phyloP scores from a whole-genome alignment of 1,140 invertebrate genomes.

The Hylyphantes graminicola region DNA sequence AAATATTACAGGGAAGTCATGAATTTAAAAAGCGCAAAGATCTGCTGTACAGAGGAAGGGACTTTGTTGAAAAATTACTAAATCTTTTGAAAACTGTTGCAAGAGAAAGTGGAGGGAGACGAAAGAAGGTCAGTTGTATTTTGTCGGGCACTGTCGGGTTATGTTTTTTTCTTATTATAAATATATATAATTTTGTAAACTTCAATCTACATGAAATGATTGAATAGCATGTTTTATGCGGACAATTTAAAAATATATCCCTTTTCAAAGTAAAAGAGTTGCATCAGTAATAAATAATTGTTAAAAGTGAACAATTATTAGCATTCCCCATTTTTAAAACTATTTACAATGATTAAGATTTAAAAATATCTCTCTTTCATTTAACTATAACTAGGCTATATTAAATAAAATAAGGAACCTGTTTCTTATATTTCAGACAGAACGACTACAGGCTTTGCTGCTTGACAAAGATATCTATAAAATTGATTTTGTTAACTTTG shows the following conservation, averaged over 20 bases:
- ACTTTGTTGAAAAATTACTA: constrained; percentile 91
- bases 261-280: too few relatives aligned
- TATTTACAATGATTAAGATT: too few relatives aligned
- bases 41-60: constrained; percentile 83
- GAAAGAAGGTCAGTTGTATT: constrained; percentile 78
- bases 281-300: too few relatives aligned
- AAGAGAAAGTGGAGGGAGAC: constrained; percentile 89
- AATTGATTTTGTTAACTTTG: constrained; percentile 91
- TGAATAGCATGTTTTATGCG: too few relatives aligned
- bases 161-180: too few relatives aligned
- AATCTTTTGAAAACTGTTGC: constrained; percentile 91
- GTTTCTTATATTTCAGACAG: constrained; percentile 71
- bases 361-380: too few relatives aligned
- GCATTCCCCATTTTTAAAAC: too few relatives aligned
- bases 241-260: too few relatives aligned
- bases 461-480: constrained; percentile 84
- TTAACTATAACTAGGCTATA: neutral
- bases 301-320: too few relatives aligned
- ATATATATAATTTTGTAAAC: too few relatives aligned
- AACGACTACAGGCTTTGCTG: constrained; percentile 84
- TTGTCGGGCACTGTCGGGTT: neutral
- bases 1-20: constrained; percentile 71
- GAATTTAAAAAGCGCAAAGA: constrained; percentile 78
- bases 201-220: too few relatives aligned
- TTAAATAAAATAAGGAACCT: neutral